Percentiles rank a stretch among this genome's conserved stretches.
Evolutionary conservation across 1,140 invertebrate genomes (phyloP).

Genomic region (Holcopasites calliopsidis): DNA sequence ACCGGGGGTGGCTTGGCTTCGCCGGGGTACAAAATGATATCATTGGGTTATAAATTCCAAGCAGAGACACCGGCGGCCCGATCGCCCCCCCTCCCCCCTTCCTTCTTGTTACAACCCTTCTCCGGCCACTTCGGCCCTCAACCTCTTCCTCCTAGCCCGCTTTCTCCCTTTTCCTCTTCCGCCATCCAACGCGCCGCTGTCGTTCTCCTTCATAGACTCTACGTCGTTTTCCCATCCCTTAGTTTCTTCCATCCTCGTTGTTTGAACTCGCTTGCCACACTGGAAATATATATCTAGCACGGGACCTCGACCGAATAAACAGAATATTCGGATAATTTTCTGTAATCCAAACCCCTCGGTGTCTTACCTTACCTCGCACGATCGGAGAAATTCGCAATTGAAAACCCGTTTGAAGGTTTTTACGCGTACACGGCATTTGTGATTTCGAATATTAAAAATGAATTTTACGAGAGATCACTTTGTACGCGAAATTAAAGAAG

Average conservation of each 20-base stretch:
- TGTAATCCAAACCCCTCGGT: slow-evolving; percentile 45
- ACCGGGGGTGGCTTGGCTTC: slow-evolving; percentile 70
- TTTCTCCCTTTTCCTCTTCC: slow-evolving; percentile 34
- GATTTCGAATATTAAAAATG: neutral
- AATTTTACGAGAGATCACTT: neutral
- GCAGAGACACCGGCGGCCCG: slow-evolving; percentile 74
- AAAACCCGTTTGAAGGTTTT: neutral
- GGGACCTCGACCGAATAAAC: slow-evolving; percentile 72
- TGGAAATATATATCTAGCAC: slow-evolving; percentile 70
- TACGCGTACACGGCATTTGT: neutral
- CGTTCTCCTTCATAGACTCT: slow-evolving; percentile 48
- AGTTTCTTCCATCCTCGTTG: slow-evolving; percentile 43
- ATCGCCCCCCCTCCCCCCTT: slow-evolving; percentile 65
- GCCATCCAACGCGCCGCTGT: slow-evolving; percentile 38
- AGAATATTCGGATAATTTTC: slow-evolving; percentile 77
- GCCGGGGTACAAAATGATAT: slow-evolving; percentile 78
- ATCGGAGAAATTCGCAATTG: slow-evolving; percentile 6
- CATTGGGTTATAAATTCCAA: slow-evolving; percentile 79
- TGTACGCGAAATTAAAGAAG: neutral
- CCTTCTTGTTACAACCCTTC: slow-evolving; percentile 73
- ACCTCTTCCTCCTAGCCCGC: slow-evolving; percentile 34
- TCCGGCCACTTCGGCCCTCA: slow-evolving; percentile 60
- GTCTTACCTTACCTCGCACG: neutral
- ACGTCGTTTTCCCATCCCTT: slow-evolving; percentile 43
- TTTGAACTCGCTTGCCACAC: slow-evolving; percentile 50